These are phyloP conservation scores for Muntiacus reevesi DNA, from an alignment of 2,113 vertebrate genomes.

Conservation along the genomic window DNA sequence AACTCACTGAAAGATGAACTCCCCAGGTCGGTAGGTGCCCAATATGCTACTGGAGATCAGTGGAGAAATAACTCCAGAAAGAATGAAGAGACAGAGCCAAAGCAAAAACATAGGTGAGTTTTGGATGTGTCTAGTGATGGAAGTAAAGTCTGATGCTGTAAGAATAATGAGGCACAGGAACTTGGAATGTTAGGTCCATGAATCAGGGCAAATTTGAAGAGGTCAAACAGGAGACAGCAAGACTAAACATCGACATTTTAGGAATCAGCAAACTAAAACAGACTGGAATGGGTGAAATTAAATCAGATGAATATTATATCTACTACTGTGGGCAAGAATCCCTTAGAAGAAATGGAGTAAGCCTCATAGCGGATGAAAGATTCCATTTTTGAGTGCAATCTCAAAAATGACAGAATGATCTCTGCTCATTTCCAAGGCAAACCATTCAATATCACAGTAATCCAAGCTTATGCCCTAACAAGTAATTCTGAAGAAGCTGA, in stretches of 20 bases:
- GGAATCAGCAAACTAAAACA: background rate
- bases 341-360: background rate
- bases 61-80: background rate
- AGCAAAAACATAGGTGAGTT: background rate
- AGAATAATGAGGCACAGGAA: background rate
- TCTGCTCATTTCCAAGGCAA: background rate
- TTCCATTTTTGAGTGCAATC: background rate
- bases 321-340: background rate
- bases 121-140: background rate
- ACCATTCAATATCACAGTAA: background rate
- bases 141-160: background rate
- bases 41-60: background rate
- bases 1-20: background rate
- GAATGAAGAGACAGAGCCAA: background rate
- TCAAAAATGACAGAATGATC: background rate
- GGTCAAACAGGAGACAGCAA: background rate
- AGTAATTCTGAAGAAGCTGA: background rate
- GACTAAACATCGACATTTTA: background rate
- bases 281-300: background rate
- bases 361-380: background rate
- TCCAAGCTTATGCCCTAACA: background rate
- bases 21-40: rapidly evolving
- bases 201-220: background rate
- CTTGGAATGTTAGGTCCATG: background rate
- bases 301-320: background rate